Evolutionary conservation across 2,113 vertebrate species (phyloP), one percentile per base, ranked within the genome.

Genomic region (Xenus cinereus): DNA sequence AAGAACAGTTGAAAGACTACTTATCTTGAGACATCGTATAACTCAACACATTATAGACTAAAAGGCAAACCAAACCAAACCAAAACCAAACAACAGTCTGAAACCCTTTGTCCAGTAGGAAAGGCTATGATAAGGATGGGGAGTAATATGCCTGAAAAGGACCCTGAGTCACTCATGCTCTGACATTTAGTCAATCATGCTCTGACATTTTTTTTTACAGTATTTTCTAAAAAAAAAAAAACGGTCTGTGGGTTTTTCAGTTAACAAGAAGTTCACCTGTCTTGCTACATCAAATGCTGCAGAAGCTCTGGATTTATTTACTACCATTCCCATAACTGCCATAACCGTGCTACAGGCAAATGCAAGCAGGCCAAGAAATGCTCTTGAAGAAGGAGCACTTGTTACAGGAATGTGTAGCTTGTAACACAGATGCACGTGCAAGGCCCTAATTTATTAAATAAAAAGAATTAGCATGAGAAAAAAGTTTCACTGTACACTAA

Each of bases 11-110:
- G 33, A 46, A 2, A 83, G 10, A 43, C 22, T 39, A 24, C 4
- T 2, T 5, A 56, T 28, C 4, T 19, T n/a, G 1, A 30, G 23
- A 45, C 9, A 39, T 2, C 0, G 0, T n/a, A 11, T 7, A 50
- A 23, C 2, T 35, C 24, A 46, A 12, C 2, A 27, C 2, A 27
- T 5, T 51, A 12, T 2, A 33, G 10, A 69, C 39, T 17, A 48
- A 3, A 27, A 80, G 5, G 2, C 8, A 26, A 20, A 20, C 10
- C 17, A 16, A 16, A 53, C 51, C 3, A 39, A 63, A 3, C 4
- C 16, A 48, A 81, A 56, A 23, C 4, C 11, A 30, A 20, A 6
- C 3, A 59, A 10, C 6, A 30, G 10, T 16, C 18, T 51, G 27
- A 53, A 82, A 6, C 2, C 3, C 3, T 35, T 54, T 41, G 1